phyloP scores from a whole-genome alignment of 2,888 invertebrate species.

The Morinoia aosen region DNA sequence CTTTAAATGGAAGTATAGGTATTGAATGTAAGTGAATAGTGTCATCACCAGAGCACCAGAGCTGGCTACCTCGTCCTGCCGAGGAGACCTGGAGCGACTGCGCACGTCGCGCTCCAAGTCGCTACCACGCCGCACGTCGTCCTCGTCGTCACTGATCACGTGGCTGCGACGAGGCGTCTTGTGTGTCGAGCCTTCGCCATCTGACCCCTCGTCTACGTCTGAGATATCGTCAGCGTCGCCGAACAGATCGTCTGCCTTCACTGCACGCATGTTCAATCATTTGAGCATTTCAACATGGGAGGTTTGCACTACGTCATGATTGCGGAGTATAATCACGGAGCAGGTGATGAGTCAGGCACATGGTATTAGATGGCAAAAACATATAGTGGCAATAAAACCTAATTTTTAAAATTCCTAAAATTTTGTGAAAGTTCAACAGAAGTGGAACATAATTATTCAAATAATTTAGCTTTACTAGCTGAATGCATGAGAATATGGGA shows the following conservation, averaged over 20 bases:
- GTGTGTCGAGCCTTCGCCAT: conserved; percentile 9
- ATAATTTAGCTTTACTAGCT: not conserved
- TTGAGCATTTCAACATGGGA: not conserved
- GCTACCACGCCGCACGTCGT: conserved; percentile 57
- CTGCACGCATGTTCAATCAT: conserved; percentile 70
- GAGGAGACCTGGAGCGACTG: conserved; percentile 29
- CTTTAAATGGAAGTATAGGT: no score
- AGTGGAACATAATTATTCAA: not conserved
- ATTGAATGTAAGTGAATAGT: no score
- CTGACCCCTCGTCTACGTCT: conserved; percentile 70
- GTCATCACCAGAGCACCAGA: not conserved
- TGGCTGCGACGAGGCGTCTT: conserved; percentile 44
- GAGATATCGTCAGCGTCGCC: conserved; percentile 95
- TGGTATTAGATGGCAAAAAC: not conserved
- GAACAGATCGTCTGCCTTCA: conserved; percentile 87
- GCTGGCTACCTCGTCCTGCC: not conserved
- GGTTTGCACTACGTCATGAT: not conserved
- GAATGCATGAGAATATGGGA: not conserved
- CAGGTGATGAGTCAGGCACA: not conserved
- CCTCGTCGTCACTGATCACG: conserved; percentile 54
- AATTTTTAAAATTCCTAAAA: not conserved
- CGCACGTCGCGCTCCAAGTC: conserved; percentile 58
- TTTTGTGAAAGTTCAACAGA: not conserved
- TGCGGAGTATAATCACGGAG: not conserved
- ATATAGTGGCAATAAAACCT: not conserved